Percentiles rank a stretch among this genome's conserved stretches.
Conservation (phyloP, 2,797 vertebrate species). For the Enteromius radiatus region DNA sequence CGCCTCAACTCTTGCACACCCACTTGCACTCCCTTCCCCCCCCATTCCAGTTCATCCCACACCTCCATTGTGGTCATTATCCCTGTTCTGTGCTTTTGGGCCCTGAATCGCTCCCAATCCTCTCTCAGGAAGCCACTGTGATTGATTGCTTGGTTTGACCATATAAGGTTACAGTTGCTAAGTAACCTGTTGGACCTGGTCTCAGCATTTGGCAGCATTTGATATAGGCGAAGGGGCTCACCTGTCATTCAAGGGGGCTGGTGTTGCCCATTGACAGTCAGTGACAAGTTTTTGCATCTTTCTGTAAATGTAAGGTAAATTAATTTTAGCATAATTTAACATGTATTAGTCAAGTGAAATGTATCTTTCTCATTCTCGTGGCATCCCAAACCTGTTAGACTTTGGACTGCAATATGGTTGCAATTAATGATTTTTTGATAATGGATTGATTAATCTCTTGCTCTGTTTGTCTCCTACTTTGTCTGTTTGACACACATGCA, state of each 20-base stretch:
- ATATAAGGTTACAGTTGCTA: conserved; percentile 72
- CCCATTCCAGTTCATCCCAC: conserved; percentile 29
- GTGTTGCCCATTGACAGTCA: neutral
- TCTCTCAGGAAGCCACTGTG: conserved; percentile 69
- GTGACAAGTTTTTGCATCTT: neutral
- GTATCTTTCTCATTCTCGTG: neutral
- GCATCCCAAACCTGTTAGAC: neutral
- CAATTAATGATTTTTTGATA: conserved; percentile 9
- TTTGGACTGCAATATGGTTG: neutral
- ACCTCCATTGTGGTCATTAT: conserved; percentile 36
- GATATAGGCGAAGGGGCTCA: conserved; percentile 54
- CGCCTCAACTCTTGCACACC: neutral
- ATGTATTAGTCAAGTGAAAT: too few relatives aligned
- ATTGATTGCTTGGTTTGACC: conserved; percentile 72
- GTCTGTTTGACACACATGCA: neutral
- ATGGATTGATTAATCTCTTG: neutral
- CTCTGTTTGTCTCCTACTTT: neutral
- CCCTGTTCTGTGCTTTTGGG: conserved; percentile 58
- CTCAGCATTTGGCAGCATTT: conserved; percentile 61
- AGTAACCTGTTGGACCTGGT: conserved; percentile 64
- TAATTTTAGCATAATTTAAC: neutral
- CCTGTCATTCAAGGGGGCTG: conserved; percentile 38
- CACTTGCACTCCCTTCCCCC: conserved; percentile 13
- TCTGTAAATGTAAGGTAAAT: neutral
- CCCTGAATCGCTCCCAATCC: conserved; percentile 58